Evolutionary conservation across 1,140 invertebrate species (phyloP).

Genomic region (Cyclargus thomasi): DNA sequence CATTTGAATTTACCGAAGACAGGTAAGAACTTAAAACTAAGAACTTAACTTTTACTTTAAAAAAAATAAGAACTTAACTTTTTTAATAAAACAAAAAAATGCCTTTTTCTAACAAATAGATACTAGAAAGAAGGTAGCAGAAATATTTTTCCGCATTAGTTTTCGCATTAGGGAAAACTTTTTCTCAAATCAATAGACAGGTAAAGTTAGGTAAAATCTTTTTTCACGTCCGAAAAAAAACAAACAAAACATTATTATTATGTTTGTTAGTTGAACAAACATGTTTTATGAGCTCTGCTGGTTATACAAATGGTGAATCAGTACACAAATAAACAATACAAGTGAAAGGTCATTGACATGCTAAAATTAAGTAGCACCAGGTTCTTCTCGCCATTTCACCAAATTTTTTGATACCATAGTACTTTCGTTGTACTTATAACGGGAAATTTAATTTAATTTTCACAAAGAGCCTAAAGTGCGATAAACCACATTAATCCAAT

Average conservation of each 20-base stretch:
- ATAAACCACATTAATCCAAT: not conserved
- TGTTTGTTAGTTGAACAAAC: not conserved
- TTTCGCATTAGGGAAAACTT: too few relatives aligned
- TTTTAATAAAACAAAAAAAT: too few relatives aligned
- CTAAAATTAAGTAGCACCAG: not conserved
- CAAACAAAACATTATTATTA: not conserved
- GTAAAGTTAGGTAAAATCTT: not conserved
- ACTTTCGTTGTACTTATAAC: not conserved
- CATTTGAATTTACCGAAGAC: too few relatives aligned
- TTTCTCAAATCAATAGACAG: too few relatives aligned
- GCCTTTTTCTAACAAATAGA: too few relatives aligned
- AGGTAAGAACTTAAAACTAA: too few relatives aligned
- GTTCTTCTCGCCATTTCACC: too few relatives aligned
- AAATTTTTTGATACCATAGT: not conserved
- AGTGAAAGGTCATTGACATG: not conserved
- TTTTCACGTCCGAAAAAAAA: not conserved
- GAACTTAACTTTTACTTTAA: too few relatives aligned
- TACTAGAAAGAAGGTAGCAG: too few relatives aligned
- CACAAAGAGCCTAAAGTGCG: not conserved
- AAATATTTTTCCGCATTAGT: too few relatives aligned
- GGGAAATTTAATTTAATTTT: not conserved
- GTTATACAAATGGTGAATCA: not conserved
- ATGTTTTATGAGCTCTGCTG: not conserved
- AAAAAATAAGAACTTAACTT: too few relatives aligned
- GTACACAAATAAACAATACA: not conserved